A percentile compares a stretch with the other conserved stretches of the same genome.
phyloP scores from a whole-genome alignment of 2,888 invertebrate genomes.

The Timandra comae region DNA sequence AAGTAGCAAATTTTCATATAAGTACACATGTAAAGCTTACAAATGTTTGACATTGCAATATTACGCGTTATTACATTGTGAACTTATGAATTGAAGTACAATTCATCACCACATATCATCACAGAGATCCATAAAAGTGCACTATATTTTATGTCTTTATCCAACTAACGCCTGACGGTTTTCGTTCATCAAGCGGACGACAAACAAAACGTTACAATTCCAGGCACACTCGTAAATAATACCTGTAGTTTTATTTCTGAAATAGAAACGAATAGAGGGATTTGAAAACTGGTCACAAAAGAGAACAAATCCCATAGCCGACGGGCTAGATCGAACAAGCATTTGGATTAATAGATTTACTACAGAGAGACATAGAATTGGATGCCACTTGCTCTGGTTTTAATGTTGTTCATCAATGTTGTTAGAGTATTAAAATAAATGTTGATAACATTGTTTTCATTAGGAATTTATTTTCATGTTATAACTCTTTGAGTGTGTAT shows the following conservation, averaged over 20 bases:
- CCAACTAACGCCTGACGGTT: neutral
- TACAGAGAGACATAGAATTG: conserved; percentile 24
- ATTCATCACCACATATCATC: no score
- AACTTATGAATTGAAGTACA: no score
- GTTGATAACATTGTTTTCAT: conserved; percentile 17
- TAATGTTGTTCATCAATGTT: conserved; percentile 14
- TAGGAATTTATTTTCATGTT: no score
- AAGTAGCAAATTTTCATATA: no score
- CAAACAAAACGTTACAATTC: no score
- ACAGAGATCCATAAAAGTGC: no score
- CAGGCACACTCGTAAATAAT: no score
- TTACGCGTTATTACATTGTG: no score
- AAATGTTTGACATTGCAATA: no score
- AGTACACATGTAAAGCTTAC: no score
- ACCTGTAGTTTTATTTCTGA: conserved; percentile 3
- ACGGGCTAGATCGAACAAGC: conserved; percentile 34
- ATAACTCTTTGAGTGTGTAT: no score
- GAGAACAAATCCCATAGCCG: conserved; percentile 31
- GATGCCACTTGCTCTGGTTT: conserved; percentile 29
- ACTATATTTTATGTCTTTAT: no score
- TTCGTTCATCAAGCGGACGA: neutral
- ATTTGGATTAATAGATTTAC: conserved; percentile 38
- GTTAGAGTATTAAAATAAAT: conserved; percentile 18
- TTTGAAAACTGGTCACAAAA: conserved; percentile 11
- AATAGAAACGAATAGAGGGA: conserved; percentile 13